Conservation (phyloP, 92 coral and sea anemone species). For the Epizoanthus illoricatus region DNA sequence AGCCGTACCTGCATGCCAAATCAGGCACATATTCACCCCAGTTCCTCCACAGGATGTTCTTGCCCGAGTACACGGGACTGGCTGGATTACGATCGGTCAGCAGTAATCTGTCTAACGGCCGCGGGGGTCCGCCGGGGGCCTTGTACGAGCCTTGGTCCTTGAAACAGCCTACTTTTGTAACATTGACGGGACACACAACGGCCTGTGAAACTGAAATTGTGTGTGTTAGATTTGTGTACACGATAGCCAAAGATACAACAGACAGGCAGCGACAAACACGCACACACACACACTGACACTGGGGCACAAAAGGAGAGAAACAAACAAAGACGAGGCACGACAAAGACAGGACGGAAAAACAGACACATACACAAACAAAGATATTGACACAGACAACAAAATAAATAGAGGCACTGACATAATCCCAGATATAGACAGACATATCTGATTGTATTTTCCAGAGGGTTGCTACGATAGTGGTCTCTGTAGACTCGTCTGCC, state of each 20-base stretch:
- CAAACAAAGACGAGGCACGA: too few relatives aligned
- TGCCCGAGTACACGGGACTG: slow-evolving; percentile 26
- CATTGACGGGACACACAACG: background rate
- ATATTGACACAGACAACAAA: too few relatives aligned
- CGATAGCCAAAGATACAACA: background rate
- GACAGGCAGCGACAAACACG: background rate
- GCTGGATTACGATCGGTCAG: slow-evolving; percentile 16
- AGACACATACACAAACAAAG: too few relatives aligned
- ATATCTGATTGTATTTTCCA: too few relatives aligned
- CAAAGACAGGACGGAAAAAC: too few relatives aligned
- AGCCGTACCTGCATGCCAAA: slow-evolving; percentile 17
- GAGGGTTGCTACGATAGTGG: too few relatives aligned
- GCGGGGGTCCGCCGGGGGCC: background rate
- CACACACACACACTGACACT: background rate
- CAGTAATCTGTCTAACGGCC: background rate
- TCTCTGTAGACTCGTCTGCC: too few relatives aligned
- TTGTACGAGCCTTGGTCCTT: slow-evolving; percentile 15
- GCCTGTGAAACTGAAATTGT: background rate
- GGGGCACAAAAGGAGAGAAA: too few relatives aligned
- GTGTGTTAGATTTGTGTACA: background rate
- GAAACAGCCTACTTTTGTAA: slow-evolving; percentile 24
- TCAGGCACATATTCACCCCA: slow-evolving; percentile 16
- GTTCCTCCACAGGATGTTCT: slow-evolving; percentile 12
- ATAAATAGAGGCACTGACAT: too few relatives aligned
- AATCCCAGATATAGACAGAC: too few relatives aligned